Base-by-base conservation (phyloP, 2,113 vertebrate species). In the Macquaria ambigua region DNA sequence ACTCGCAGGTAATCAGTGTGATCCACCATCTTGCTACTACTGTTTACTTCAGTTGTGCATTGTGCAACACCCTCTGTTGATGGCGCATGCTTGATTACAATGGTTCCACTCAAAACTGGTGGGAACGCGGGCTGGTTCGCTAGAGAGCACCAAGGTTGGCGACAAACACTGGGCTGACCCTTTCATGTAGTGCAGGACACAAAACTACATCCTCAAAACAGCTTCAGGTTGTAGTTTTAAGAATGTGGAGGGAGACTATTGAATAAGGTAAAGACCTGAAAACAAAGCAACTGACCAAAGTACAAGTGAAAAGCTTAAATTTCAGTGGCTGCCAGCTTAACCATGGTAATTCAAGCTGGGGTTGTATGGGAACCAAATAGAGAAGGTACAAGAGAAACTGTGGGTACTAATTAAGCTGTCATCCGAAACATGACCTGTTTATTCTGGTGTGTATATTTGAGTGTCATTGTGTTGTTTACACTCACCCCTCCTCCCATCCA, bases 341-440 rank as follows among this genome's bases (percentile, higher is more conserved):
- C 3, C 5, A 11, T 28, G n/a, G 58, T 58, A 66, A 82, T 10
- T 23, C 4, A 56, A 63, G 23, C 64, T 12, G 23, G 3, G 20
- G 1, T 20, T 63, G 68, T n/a, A 74, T 41, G 31, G 23, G 18
- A 43, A 64, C 16, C 20, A 43, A 21, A 81, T 3, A 74, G 16
- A 50, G 23, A 59, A 41, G 8, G 3, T 25, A 5, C 10, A 16
- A 20, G 25, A 7, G 5, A 37, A 56, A n/a, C 41, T 56, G 66
- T n/a, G 55, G 61, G 48, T 23, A 12, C 10, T 69, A 77, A 77
- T 70, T 58, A 76, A 23, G n/a, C 18, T 34, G 14, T 72, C 20
- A 67, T 31, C 39, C 11, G 82, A 73, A 85, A 81, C 69, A n/a
- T 39, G 79, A 83, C 4, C 77, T 41, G 62, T 9, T 59, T 46